Evolutionary conservation across 2,888 invertebrate species (phyloP), one percentile per base, ranked within the genome.

Genomic region (Lasioglossum villosulum): DNA sequence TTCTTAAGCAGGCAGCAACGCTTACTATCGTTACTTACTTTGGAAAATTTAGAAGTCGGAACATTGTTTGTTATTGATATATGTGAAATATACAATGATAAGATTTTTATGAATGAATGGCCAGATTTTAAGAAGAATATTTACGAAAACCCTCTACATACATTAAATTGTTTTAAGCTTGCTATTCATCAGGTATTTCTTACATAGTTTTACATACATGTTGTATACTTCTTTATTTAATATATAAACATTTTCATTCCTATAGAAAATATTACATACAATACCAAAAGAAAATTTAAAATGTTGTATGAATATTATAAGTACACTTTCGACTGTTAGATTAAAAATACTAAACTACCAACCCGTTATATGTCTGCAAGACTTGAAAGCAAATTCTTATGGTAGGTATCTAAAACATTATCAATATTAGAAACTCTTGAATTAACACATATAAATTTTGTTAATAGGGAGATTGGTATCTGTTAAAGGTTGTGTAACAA

Each of bases 401-500:
- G 98, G 98, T 96, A 96, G 95, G 95, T 94, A 52, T 74, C 12
- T 56, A 70, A 12, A 42, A 82, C 66, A 19, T 34, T 45, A 6
- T 79, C 63, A 73, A 45, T 70, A 52, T 63, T 30, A 63, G 30
- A 37, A 34, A 70, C 23, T 74, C 70, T 71, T 78, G 4, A 74
- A 82, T 23, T 82, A n/a, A 75, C 59, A 70, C 63, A 56, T 6
- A 30, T 73, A 42, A 37, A 48, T 78, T 73, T 66, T 70, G 75
- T 70, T 75, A 82, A 66, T 82, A 97, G 97, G 97, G 8, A 97
- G 97, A 95, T 94, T 99, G 88, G 97, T 98, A 39, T 96, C 97
- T 42, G 96, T 99, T 4, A 97, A 97, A 93, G 99, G 99, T 0
- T 98, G 98, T 68, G 98, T 99, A 0, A 97, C 98, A 84, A 96